phyloP scores from a whole-genome alignment of 2,888 invertebrate genomes.

The Dynastes hyllus region DNA sequence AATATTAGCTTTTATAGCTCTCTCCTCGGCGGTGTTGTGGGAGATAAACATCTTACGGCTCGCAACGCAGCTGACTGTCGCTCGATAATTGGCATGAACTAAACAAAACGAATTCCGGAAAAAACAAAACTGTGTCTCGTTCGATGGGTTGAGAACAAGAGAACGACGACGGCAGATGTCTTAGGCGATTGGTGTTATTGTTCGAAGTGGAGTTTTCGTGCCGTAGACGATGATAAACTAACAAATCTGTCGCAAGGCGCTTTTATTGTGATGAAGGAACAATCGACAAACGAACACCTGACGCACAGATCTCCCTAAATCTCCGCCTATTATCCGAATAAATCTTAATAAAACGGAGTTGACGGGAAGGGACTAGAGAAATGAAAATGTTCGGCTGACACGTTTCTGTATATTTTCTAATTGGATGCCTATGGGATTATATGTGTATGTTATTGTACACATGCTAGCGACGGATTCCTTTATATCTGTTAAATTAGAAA shows the following conservation, averaged over 20 bases:
- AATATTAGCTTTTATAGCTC: constrained; percentile 15
- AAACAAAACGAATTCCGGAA: constrained; percentile 43
- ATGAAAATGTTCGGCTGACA: not conserved
- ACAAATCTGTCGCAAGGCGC: constrained; percentile 28
- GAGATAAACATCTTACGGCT: constrained; percentile 57
- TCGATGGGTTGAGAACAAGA: not conserved
- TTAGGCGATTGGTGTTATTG: constrained; percentile 12
- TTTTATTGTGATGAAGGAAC: constrained; percentile 11
- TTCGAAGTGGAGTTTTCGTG: not conserved
- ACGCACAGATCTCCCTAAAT: constrained; percentile 8
- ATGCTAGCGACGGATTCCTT: too few species aligned
- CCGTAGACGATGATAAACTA: constrained; percentile 27
- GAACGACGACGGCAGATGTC: constrained; percentile 20
- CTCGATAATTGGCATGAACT: constrained; percentile 65
- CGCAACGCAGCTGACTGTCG: constrained; percentile 64
- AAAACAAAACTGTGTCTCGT: constrained; percentile 29
- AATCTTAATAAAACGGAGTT: constrained; percentile 7
- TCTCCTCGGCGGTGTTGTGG: not conserved
- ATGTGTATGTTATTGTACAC: too few species aligned
- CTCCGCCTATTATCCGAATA: constrained; percentile 2
- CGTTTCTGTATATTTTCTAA: not conserved
- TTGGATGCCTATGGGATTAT: too few species aligned
- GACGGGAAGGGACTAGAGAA: not conserved
- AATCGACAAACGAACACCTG: constrained; percentile 22
- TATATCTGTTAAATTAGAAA: too few species aligned